Evolutionary conservation across 1,140 invertebrate genomes (phyloP), one percentile per base, ranked within the genome.

Genomic region (Leptinotarsa texana): DNA sequence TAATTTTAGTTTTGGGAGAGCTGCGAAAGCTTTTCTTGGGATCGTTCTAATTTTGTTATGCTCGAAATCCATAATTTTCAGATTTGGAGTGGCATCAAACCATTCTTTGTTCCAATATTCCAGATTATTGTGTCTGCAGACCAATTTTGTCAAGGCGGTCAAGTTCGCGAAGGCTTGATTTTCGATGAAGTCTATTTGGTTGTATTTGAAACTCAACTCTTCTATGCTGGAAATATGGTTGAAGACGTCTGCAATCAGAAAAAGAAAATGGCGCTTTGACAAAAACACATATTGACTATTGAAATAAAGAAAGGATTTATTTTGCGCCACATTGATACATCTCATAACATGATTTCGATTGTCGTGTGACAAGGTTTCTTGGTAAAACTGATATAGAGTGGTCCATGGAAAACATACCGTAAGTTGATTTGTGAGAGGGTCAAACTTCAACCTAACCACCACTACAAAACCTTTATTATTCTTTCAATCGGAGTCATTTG

Each of bases 51-150:
- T 76, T 57, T 51, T 33, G 63, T 80, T 80, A 3, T 18, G 15
- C 42, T 74, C 27, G 63, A 80, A 80, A 65, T 78, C 49, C 61
- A 78, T 69, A 18, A 74, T 63, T 71, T 80, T 72, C 22, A 78
- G 15, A 21, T 65, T 65, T 3, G 77, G 74, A 11, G 72, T 74
- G 22, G 78, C 74, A 11, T 49, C 63, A 72, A 80, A 80, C 78
- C 78, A 80, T 69, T 78, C 71, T 18, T 69, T 73, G 21, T 75
- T 70, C 78, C 77, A 80, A 22, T 74, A 27, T 61, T 74, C 72
- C 15, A 80, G 22, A 24, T 72, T 75, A 49, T 80, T 80, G 42
- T 74, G 51, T 1, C 15, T 47, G 4, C 69, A 65, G 49, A 72
- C 24, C 13, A 80, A 18, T 63, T 62, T 69, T 67, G 72, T 78